These are phyloP conservation scores for Pogonus chalceus DNA, from an alignment of 1,140 invertebrate genomes.

Conservation along the genomic window DNA sequence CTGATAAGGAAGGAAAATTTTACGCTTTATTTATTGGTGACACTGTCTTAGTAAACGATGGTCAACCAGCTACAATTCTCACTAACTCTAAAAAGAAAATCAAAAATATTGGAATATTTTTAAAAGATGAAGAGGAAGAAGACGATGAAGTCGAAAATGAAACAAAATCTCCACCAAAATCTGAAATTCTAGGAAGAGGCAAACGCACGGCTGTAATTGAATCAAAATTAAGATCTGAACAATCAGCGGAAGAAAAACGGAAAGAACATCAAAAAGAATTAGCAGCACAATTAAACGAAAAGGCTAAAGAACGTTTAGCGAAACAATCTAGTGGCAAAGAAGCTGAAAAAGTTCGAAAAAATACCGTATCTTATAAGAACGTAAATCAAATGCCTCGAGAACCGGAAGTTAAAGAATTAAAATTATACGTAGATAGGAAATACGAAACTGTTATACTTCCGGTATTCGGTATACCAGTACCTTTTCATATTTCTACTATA, in stretches of 20 bases:
- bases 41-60: constrained; percentile 88
- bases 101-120: constrained; percentile 92
- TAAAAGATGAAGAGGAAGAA: constrained; percentile 88
- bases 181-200: constrained; percentile 63
- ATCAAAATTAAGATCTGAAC: constrained; percentile 89
- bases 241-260: constrained; percentile 93
- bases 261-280: constrained; percentile 95
- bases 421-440: constrained; percentile 94
- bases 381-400: constrained; percentile 87
- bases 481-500: constrained; percentile 97
- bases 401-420: constrained; percentile 84
- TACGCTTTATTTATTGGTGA: constrained; percentile 96
- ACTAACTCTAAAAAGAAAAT: constrained; percentile 93
- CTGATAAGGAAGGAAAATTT: constrained; percentile 77
- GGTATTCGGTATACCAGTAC: constrained; percentile 89
- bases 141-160: constrained; percentile 63
- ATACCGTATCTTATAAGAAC: constrained; percentile 91
- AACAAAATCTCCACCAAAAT: constrained; percentile 52
- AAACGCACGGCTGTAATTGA: constrained; percentile 90
- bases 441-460: constrained; percentile 97
- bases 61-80: constrained; percentile 70
- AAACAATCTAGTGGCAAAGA: constrained; percentile 77
- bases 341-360: constrained; percentile 86
- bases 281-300: constrained; percentile 80
- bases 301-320: constrained; percentile 82